A percentile compares a stretch with the other conserved stretches of the same genome.
These are phyloP conservation scores for Lycophotia porphyrea DNA, from an alignment of 2,888 invertebrate species.

Conservation along the genomic window DNA sequence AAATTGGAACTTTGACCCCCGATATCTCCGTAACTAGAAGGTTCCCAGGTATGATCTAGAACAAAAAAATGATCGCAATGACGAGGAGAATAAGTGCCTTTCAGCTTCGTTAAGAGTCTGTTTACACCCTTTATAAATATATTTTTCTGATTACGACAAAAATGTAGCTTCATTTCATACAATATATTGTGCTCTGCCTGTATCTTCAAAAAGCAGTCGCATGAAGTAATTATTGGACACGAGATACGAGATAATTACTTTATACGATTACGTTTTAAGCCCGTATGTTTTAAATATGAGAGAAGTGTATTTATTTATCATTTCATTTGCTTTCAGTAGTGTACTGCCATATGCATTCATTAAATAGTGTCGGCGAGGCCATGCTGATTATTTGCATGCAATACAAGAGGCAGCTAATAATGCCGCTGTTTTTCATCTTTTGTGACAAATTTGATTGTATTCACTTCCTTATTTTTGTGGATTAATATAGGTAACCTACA, in stretches of 20 bases:
- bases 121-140: no score
- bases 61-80: no score
- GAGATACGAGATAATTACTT: constrained; percentile 23
- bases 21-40: no score
- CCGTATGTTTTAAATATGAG: constrained; percentile 11
- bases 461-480: not conserved
- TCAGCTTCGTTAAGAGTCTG: no score
- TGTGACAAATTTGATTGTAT: constrained; percentile 9
- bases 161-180: not conserved
- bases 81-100: no score
- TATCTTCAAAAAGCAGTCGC: not conserved
- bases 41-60: no score
- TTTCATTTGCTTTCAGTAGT: constrained; percentile 31
- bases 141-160: not conserved
- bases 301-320: constrained; percentile 34
- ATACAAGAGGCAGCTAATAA: constrained; percentile 36
- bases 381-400: constrained; percentile 46
- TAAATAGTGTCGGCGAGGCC: constrained; percentile 32
- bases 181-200: not conserved
- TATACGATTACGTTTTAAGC: constrained; percentile 3
- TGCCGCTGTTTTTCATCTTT: constrained; percentile 7
- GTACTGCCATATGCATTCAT: constrained; percentile 29
- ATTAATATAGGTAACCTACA: not conserved
- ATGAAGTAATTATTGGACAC: constrained; percentile 28
- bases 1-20: no score